Base-by-base conservation (phyloP, 1,140 invertebrate species). In the Atta cephalotes region DNA sequence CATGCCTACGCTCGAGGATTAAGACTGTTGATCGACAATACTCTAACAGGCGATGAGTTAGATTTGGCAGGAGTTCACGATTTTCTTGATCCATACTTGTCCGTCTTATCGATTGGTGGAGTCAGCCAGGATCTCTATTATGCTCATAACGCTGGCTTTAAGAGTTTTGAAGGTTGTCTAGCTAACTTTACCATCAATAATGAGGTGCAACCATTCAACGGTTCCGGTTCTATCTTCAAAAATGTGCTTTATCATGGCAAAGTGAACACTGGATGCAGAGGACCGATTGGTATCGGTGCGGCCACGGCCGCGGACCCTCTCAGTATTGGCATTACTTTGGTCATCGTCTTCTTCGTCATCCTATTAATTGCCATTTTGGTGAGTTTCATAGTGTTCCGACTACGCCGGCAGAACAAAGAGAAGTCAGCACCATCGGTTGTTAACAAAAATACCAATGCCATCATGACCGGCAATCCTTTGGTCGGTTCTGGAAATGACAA, bases 291-390 rank as follows among this genome's bases (percentile, higher is more conserved):
- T 21, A 96, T 97, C 35, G 97, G 97, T 56, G 96, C 97, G 7
- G 96, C 97, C 0, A 96, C 97, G 79, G 97, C 97, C 1, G 97
- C 98, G 6, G 98, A 98, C 95, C 98, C 98, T 1, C 94, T 99
- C 0, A 98, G 97, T 90, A 98, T 99, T 62, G 98, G 98, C 49
- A 97, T 99, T 53, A 98, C 98, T 1, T 95, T 99, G 31, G 98
- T 99, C 0, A 98, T 99, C 65, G 97, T 99, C 4, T 99, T 99
- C 95, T 99, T 99, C 92, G 97, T 98, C 3, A 98, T 98, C 66
- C 95, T 99, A 12, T 96, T 99, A 25, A 97, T 98, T 9, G 98
- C 98, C 1, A 98, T 99, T 82, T 95, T 98, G 35, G 97, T 98
- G 7, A 98, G 98, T 70, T 99, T 99, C 93, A 96, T 99, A 3